Base-by-base conservation (phyloP, 2,797 vertebrate genomes). In the Acanthiza pusilla region DNA sequence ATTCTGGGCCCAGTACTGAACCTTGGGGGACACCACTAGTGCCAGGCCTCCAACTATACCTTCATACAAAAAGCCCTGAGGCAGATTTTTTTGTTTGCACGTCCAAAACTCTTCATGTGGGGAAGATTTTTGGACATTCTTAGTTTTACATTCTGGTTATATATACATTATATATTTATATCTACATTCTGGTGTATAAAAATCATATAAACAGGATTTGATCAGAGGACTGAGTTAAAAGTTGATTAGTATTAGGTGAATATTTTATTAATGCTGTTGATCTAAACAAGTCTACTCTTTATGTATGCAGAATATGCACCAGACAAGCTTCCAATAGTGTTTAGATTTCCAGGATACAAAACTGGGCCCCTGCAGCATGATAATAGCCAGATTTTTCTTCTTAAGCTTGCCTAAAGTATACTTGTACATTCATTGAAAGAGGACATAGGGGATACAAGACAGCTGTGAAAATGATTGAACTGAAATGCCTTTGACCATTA, bases 1-100 rank as follows among this genome's bases (percentile, higher is more conserved):
- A 2, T 5, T 1, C 38, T 16, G 43, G 32, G 25, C 20, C 43
- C n/a, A 16, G 8, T 4, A 9, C 1, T 40, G 38, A 17, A 7
- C 20, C 14, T 1, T 30, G 29, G 16, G 42, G 36, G 4, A 29
- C 32, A 40, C 8, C 16, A 7, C n/a, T 34, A 22, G 8, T 16
- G 57, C 26, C 17, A 45, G 23, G 20, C 7, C 13, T 57, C 29
- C n/a, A 34, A 27, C 25, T 22, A 1, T 4, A 27, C 38, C n/a
- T 32, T 60, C 4, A 9, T 32, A 14, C 6, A 68, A 73, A 87
- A 67, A 8, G 47, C 8, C 7, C 15, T 16, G 22, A 74, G 42
- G 29, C 4, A 40, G 16, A 43, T 6, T 43, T 61, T 34, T 54
- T 34, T 76, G 43, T 67, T 74, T 47, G 3, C 10, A 18, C 3